Percentiles rank a stretch among this genome's conserved stretches.
Evolutionary conservation across 2,888 invertebrate species (phyloP).

Genomic region (Malthinus flaveolus): DNA sequence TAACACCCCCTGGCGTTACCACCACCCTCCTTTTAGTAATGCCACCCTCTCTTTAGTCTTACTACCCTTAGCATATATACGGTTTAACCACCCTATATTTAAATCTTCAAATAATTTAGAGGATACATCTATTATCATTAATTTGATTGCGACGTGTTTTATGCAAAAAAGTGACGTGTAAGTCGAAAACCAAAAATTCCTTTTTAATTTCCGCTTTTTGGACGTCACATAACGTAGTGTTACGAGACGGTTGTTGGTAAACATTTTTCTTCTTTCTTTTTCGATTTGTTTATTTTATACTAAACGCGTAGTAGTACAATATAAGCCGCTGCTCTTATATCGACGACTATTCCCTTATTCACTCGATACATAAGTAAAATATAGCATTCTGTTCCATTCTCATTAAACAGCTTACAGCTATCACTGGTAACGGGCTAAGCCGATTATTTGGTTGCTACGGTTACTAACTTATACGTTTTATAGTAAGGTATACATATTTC

Average conservation of each 20-base stretch:
- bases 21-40: slow-evolving; percentile 31
- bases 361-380: slow-evolving; percentile 16
- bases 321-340: slow-evolving; percentile 29
- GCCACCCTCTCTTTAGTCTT: slow-evolving; percentile 38
- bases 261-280: slow-evolving; percentile 3
- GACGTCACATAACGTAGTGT: no score
- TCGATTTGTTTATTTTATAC: slow-evolving; percentile 15
- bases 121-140: slow-evolving; percentile 54
- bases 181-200: no score
- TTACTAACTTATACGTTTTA: slow-evolving; percentile 27
- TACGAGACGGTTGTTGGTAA: no score
- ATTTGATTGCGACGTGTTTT: slow-evolving; percentile 43
- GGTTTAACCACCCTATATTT: slow-evolving; percentile 37
- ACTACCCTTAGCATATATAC: slow-evolving; percentile 34
- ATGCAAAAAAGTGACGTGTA: slow-evolving; percentile 11
- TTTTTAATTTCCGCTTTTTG: not conserved
- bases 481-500: slow-evolving; percentile 25
- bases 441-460: slow-evolving; percentile 45
- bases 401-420: slow-evolving; percentile 52
- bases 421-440: slow-evolving; percentile 51
- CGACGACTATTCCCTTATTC: slow-evolving; percentile 14
- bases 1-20: slow-evolving; percentile 41
- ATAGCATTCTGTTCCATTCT: slow-evolving; percentile 36
- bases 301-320: slow-evolving; percentile 37
- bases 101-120: slow-evolving; percentile 45